A percentile compares a stretch with the other conserved stretches of the same genome.
phyloP scores from a whole-genome alignment of 2,888 invertebrate genomes.

The Thumatha senex region DNA sequence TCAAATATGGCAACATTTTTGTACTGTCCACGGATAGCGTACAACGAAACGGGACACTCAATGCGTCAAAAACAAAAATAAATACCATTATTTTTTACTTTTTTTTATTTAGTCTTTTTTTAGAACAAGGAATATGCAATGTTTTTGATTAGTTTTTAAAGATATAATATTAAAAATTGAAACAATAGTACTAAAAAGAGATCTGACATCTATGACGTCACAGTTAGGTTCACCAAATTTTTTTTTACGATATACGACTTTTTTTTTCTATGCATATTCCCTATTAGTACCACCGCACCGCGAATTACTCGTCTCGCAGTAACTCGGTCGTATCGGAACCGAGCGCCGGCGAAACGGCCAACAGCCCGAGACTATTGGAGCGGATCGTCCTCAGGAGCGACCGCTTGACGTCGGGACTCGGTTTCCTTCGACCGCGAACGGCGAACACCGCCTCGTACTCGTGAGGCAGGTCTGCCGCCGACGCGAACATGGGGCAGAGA shows the following conservation, averaged over 20 bases:
- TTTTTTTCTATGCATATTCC: conserved; percentile 5
- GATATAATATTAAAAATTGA: no score
- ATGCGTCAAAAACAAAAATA: conserved; percentile 6
- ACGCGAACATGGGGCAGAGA: conserved; percentile 84
- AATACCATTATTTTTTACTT: not conserved
- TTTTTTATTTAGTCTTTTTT: no score
- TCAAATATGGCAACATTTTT: conserved; percentile 72
- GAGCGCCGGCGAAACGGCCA: conserved; percentile 49
- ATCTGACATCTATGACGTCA: no score
- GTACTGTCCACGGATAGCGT: conserved; percentile 44
- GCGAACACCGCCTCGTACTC: conserved; percentile 83
- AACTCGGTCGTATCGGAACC: conserved; percentile 63
- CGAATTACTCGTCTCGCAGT: conserved; percentile 59
- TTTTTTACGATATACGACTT: not conserved
- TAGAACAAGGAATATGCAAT: no score
- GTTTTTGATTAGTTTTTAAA: no score
- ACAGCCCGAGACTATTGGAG: conserved; percentile 59
- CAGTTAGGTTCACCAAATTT: no score
- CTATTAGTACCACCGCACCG: conserved; percentile 11
- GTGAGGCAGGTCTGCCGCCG: conserved; percentile 68
- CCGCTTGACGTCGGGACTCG: conserved; percentile 47
- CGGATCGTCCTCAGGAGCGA: conserved; percentile 55
- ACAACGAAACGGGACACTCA: conserved; percentile 6
- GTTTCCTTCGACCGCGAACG: conserved; percentile 47
- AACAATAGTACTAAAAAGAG: no score